Evolutionary conservation across 2,888 invertebrate species (phyloP), one percentile per base, ranked within the genome.

Genomic region (Limnephilus marmoratus): DNA sequence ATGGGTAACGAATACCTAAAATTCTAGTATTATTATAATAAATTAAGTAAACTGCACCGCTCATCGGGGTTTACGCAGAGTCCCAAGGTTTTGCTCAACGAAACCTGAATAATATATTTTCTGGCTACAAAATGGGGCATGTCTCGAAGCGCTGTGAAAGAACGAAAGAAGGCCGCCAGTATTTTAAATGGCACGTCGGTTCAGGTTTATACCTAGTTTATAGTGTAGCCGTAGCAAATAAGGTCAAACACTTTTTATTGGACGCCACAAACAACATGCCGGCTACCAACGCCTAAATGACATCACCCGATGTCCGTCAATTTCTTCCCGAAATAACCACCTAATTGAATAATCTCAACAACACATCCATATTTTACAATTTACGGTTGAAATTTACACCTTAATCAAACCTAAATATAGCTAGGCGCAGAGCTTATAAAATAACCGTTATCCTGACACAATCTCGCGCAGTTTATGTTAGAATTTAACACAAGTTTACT

Each of bases 251-350:
- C 18, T 45, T 86, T 86, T 45, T 24, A 86, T 49, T n/a, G 49
- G 24, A 29, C 86, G 86, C 86, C 53, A 45, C 45, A 89, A 91
- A 87, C 83, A 90, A 90, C 87, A 91, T 81, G 49, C 83, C 68
- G 81, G 91, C 85, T 37, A 91, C 53, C 85, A 87, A 91, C 91
- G 89, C 91, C 89, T 91, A 24, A 87, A 89, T 91, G 91, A 91
- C 91, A 91, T 91, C 91, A 91, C 85, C 91, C 81, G 31, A 88
- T 83, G 89, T 41, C 68, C 49, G 88, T 68, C 90, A 90, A 90
- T 85, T 85, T 85, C 90, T 90, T 81, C 90, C 90, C 24, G 68
- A 90, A 90, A 85, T 85, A 81, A 90, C 81, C 81, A 80, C 81
- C 85, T 53, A 90, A 90, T 90, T 90, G 68, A 90, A 90, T 90